Base-by-base conservation (phyloP, 35 echinoderm and acorn worm species). In the Heliocidaris erythrogramma region DNA sequence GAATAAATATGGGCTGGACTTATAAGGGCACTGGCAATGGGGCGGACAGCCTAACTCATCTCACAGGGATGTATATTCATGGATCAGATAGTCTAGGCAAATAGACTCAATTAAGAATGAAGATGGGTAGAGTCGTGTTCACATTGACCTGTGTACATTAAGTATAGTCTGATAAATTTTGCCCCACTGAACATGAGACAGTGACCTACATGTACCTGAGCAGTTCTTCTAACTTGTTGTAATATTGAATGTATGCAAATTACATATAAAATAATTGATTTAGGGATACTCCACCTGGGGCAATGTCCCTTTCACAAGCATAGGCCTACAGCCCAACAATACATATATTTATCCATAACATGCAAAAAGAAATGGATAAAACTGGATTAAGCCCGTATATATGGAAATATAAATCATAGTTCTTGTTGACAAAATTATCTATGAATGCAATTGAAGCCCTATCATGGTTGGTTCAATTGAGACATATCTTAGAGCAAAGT, bases 1-100 rank as follows among this genome's bases (percentile, higher is more conserved):
- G 21, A 86, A 86, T 86, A 86, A 42, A 89, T 89, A 89, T 5
- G 11, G 87, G 31, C 87, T 89, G 87, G 31, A 89, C 87, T 89
- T 89, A 89, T 89, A 89, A 47, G 87, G 87, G 87, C 87, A 89
- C 87, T 9, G 8, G 8, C 47, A 48, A 89, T 89, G 87, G 31
- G 87, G 47, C 18, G 87, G 87, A 48, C 87, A 47, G 87, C 31
- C 31, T 89, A 89, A 89, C 87, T 89, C 31, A 89, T 89, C 12
- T 32, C 87, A 89, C 87, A 78, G 65, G 65, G 65, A 78, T 78
- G 65, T 78, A 29, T 78, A 29, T 78, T 78, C 65, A 78, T 5
- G 27, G 65, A 21, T 78, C 65, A 78, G 65, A 7, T 78, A 78
- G 65, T 27, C 65, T 78, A 78, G 21, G 7, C 27, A 78, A 24